Conservation (phyloP, 2,113 vertebrate genomes). For the Rhabdomys dilectus region DNA sequence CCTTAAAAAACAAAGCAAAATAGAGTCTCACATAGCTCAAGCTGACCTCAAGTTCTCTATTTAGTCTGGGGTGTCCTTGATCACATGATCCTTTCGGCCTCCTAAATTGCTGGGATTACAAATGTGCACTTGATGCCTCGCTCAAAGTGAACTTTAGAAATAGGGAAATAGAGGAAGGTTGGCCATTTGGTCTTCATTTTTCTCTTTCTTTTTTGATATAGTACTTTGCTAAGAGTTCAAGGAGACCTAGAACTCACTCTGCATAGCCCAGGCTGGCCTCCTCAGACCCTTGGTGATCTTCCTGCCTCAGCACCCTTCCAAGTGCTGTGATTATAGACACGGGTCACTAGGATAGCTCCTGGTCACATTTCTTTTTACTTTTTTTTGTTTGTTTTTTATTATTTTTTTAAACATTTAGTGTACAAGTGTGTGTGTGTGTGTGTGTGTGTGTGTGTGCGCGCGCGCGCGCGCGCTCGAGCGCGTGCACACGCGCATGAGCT, state of each 20-base stretch:
- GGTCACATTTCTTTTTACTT: neutral
- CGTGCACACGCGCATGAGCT: accelerated
- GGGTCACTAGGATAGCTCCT: neutral
- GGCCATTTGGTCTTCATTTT: neutral
- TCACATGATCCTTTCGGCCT: neutral
- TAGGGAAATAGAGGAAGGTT: neutral
- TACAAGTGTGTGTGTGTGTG: accelerated
- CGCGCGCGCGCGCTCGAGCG: too few species aligned
- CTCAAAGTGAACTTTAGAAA: neutral
- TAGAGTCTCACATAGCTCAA: neutral
- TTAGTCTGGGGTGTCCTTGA: too few species aligned
- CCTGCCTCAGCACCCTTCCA: neutral
- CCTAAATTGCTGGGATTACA: neutral
- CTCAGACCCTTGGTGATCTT: too few species aligned
- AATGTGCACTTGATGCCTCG: neutral
- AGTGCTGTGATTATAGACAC: neutral
- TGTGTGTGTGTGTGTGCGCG: neutral
- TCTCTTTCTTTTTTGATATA: neutral
- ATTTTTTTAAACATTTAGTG: neutral
- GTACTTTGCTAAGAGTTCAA: neutral
- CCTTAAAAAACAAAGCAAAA: neutral
- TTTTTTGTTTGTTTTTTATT: neutral
- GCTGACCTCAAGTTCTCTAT: neutral
- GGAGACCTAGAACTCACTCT: neutral
- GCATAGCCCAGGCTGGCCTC: neutral